These are phyloP conservation scores for Serripes groenlandicus DNA, from an alignment of 2,888 invertebrate species.

Conservation along the genomic window DNA sequence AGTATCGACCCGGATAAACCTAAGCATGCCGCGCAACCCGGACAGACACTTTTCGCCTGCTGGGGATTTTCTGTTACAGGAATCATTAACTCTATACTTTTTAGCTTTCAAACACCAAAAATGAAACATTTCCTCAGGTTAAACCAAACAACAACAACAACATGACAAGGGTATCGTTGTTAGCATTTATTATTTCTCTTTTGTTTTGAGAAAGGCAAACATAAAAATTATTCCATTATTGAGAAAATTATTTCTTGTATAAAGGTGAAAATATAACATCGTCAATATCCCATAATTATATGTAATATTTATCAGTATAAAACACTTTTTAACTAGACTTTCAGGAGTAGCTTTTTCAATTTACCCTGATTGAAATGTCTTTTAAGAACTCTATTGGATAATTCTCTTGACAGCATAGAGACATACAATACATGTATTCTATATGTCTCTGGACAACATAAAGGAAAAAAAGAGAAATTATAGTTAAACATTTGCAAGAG, in stretches of 20 bases:
- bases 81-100: too few relatives aligned
- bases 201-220: slow-evolving; percentile 21
- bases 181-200: slow-evolving; percentile 25
- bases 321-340: not conserved
- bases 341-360: too few relatives aligned
- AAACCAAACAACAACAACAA: too few relatives aligned
- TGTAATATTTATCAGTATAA: not conserved
- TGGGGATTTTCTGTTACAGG: too few relatives aligned
- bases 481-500: too few relatives aligned
- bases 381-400: not conserved
- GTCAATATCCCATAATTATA: not conserved
- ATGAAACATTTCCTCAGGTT: not conserved
- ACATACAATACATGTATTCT: not conserved
- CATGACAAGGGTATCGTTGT: slow-evolving; percentile 1
- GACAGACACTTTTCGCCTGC: too few relatives aligned
- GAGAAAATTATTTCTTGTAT: not conserved
- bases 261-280: not conserved
- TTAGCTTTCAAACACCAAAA: too few relatives aligned
- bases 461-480: not conserved
- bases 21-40: too few relatives aligned
- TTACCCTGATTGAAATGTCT: too few relatives aligned
- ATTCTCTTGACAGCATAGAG: not conserved
- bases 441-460: not conserved
- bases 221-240: slow-evolving; percentile 26
- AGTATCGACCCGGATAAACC: too few relatives aligned